phyloP scores from a whole-genome alignment of 2,113 vertebrate species.

The Leuciscus idus region DNA sequence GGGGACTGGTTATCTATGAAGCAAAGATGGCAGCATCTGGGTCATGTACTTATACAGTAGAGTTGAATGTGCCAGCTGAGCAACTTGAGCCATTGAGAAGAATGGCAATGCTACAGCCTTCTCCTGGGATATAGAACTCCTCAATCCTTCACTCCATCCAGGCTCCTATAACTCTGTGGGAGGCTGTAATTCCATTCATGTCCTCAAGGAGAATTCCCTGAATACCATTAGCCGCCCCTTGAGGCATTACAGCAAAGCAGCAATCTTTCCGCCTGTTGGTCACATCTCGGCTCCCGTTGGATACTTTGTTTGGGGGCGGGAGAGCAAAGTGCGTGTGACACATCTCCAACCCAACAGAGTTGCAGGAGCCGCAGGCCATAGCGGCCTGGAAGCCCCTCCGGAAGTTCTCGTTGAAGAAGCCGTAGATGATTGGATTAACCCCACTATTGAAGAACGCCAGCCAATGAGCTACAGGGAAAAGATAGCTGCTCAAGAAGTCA shows the following conservation, averaged over 20 bases:
- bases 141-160: constrained; percentile 57
- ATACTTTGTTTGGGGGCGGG: constrained; percentile 56
- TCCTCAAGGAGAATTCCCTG: constrained; percentile 55
- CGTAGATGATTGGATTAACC: constrained; percentile 64
- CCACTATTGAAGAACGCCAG: constrained; percentile 66
- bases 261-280: not conserved
- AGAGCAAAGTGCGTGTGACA: constrained; percentile 4
- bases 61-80: no score
- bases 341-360: not conserved
- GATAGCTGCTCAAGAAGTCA: constrained; percentile 63
- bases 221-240: constrained; percentile 11
- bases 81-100: no score
- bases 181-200: constrained; percentile 27
- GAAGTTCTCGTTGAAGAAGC: constrained; percentile 68
- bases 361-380: constrained; percentile 49
- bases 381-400: constrained; percentile 60
- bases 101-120: not conserved
- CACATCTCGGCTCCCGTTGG: constrained; percentile 6
- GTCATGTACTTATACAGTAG: no score
- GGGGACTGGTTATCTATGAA: no score
- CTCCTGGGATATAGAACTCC: not conserved
- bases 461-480: constrained; percentile 65
- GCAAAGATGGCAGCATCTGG: no score
- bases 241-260: not conserved
- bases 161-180: constrained; percentile 53